A percentile compares a stretch with the other conserved stretches of the same genome.
Conservation (phyloP, 2,113 vertebrate genomes). For the Sceloporus tristichus region DNA sequence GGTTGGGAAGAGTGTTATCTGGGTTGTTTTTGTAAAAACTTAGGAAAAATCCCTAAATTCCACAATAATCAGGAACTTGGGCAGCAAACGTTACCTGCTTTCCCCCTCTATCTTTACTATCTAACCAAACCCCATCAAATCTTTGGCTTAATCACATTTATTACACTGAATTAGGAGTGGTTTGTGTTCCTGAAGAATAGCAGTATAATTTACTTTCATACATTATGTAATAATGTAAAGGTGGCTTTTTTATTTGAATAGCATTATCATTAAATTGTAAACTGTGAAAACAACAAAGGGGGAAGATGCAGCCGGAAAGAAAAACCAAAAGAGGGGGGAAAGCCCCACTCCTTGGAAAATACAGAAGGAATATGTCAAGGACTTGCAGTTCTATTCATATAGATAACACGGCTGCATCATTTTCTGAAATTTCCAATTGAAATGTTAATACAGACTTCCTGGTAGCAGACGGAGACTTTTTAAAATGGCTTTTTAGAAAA, state of each 20-base stretch:
- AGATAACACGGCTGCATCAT: not conserved
- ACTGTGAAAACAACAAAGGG: not conserved
- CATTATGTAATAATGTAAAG: not conserved
- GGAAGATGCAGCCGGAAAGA: not conserved
- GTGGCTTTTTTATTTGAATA: not conserved
- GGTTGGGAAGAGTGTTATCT: not conserved
- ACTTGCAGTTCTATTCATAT: not conserved
- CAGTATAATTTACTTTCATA: not conserved
- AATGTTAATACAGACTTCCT: conserved; percentile 3
- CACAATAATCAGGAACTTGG: not conserved
- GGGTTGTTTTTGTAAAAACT: not conserved
- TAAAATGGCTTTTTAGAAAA: not conserved
- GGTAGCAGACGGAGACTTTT: not conserved
- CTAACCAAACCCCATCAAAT: not conserved
- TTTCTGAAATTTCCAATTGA: conserved; percentile 12
- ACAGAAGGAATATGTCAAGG: not conserved
- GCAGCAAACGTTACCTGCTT: not conserved
- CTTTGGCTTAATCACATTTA: not conserved
- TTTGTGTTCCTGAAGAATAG: conserved; percentile 19
- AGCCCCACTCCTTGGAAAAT: not conserved
- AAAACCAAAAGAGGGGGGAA: not conserved
- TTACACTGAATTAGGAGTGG: not conserved
- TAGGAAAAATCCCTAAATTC: not conserved
- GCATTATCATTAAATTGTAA: conserved; percentile 6
- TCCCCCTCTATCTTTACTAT: not conserved